A percentile compares a stretch with the other conserved stretches of the same genome.
Evolutionary conservation across 2,888 invertebrate species (phyloP).

Genomic region (Ypsolopha sequella): DNA sequence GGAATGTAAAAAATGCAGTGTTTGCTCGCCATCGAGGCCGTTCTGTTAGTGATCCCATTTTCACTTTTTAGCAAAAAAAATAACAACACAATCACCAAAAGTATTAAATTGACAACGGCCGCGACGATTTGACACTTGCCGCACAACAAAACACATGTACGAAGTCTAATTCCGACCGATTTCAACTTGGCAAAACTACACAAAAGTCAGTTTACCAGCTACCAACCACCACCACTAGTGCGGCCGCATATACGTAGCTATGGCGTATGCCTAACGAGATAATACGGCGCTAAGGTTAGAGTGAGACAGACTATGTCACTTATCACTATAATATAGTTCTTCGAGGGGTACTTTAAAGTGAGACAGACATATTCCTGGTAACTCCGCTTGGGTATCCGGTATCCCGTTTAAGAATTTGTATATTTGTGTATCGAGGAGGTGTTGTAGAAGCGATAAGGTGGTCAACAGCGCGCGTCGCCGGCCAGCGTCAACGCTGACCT

Average conservation of each 20-base stretch:
- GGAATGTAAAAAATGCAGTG: slow-evolving; percentile 39
- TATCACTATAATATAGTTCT: slow-evolving; percentile 15
- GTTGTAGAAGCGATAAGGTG: slow-evolving; percentile 32
- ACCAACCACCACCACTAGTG: slow-evolving; percentile 28
- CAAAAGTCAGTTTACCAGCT: slow-evolving; percentile 48
- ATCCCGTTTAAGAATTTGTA: slow-evolving; percentile 51
- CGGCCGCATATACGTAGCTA: neutral
- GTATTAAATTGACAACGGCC: slow-evolving; percentile 18
- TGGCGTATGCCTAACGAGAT: slow-evolving; percentile 10
- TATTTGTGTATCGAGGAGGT: slow-evolving; percentile 35
- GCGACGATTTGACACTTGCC: slow-evolving; percentile 32
- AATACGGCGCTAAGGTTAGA: slow-evolving; percentile 21
- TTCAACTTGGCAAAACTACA: slow-evolving; percentile 52
- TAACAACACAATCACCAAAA: slow-evolving; percentile 16
- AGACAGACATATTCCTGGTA: slow-evolving; percentile 26
- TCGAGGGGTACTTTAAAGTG: slow-evolving; percentile 27
- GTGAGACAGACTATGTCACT: slow-evolving; percentile 23
- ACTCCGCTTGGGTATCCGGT: slow-evolving; percentile 41
- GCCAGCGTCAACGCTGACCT: slow-evolving; percentile 37
- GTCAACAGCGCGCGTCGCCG: slow-evolving; percentile 17
- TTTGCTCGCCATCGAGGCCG: slow-evolving; percentile 34
- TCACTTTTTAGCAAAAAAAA: slow-evolving; percentile 20
- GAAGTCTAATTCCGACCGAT: slow-evolving; percentile 37
- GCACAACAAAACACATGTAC: slow-evolving; percentile 32
- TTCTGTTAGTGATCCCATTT: slow-evolving; percentile 24